A percentile compares a stretch with the other conserved stretches of the same genome.
Conservation (phyloP, 2,888 invertebrate species). For the Cantharis lateralis region DNA sequence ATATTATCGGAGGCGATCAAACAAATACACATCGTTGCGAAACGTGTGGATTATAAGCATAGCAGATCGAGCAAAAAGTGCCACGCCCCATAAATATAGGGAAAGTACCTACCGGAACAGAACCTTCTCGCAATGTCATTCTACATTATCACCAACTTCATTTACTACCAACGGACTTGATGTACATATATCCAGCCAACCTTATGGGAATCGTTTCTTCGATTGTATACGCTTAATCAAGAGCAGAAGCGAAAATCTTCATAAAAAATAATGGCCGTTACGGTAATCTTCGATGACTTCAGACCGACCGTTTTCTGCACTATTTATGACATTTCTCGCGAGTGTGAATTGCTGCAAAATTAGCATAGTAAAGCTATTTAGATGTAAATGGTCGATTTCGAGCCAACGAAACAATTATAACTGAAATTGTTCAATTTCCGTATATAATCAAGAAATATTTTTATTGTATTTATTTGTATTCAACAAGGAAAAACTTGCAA, state of each 20-base stretch:
- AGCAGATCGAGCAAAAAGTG: conserved; percentile 24
- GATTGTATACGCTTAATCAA: not conserved
- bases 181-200: not conserved
- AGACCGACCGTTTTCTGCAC: not conserved
- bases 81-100: conserved; percentile 35
- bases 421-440: not conserved
- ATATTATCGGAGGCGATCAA: conserved; percentile 37
- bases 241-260: not conserved
- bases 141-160: conserved; percentile 29
- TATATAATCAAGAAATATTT: not conserved
- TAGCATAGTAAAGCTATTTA: conserved; percentile 23
- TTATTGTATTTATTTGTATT: not conserved
- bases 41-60: conserved; percentile 22
- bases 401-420: not conserved
- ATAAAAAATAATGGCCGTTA: not conserved
- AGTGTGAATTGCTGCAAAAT: conserved; percentile 11
- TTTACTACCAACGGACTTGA: conserved; percentile 2
- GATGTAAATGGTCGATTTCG: conserved; percentile 13
- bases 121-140: conserved; percentile 38
- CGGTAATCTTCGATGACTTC: not conserved
- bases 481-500: not conserved
- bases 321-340: not conserved
- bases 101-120: conserved; percentile 38
- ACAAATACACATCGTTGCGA: conserved; percentile 37
- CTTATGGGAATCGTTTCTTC: not conserved